These are phyloP conservation scores for Aplidium turbinatum DNA, from an alignment of 23 tunicate species.

Conservation along the genomic window DNA sequence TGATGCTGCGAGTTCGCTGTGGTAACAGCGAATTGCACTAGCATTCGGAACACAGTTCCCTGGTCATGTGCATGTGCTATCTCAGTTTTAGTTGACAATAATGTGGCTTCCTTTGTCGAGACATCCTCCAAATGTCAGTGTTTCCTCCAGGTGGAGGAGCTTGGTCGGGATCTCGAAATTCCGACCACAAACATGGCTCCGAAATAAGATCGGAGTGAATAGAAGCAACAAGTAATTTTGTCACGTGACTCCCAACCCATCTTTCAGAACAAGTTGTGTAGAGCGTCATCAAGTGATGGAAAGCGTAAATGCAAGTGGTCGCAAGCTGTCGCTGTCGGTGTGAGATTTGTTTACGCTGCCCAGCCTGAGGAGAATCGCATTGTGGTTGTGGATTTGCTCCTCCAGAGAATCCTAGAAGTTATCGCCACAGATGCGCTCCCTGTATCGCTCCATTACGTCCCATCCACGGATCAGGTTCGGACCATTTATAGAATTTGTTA, in stretches of 20 bases:
- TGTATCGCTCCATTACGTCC: slow-evolving; percentile 42
- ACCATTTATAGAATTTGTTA: too few species aligned
- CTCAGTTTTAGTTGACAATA: background rate
- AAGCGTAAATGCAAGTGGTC: slow-evolving; percentile 64
- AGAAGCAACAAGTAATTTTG: too few species aligned
- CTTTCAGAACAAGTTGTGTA: slow-evolving; percentile 67
- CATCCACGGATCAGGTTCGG: slow-evolving; percentile 64
- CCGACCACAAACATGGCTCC: too few species aligned
- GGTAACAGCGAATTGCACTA: too few species aligned
- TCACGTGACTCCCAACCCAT: too few species aligned
- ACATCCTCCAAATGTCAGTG: too few species aligned
- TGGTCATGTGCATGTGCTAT: background rate
- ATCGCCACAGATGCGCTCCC: slow-evolving; percentile 71
- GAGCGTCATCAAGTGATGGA: slow-evolving; percentile 24
- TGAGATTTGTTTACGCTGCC: slow-evolving; percentile 58
- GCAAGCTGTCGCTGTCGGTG: slow-evolving; percentile 51
- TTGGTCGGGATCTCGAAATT: too few species aligned
- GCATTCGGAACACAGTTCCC: too few species aligned
- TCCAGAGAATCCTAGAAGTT: slow-evolving; percentile 67
- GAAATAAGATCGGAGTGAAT: too few species aligned
- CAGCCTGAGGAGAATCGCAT: slow-evolving; percentile 72
- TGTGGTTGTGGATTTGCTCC: slow-evolving; percentile 45
- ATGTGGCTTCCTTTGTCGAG: too few species aligned
- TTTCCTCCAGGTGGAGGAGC: too few species aligned
- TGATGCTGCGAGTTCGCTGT: too few species aligned